Evolutionary conservation across 1,140 invertebrate species (phyloP), one percentile per base, ranked within the genome.

Genomic region (Globodera ellingtonae): DNA sequence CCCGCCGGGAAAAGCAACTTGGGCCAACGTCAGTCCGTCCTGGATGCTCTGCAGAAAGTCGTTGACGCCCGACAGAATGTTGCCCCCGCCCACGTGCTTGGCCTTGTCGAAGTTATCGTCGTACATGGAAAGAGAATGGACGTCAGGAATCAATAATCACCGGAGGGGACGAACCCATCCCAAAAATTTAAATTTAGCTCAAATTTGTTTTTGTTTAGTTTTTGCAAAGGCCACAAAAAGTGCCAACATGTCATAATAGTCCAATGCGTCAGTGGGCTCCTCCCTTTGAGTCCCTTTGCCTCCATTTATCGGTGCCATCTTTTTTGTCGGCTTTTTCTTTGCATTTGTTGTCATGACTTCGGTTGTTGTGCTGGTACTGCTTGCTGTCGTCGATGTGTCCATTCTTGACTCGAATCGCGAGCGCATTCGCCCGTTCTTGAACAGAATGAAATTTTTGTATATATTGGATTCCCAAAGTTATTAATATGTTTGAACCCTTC

Each of bases 31-130:
- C 46, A 85, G 65, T 35, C 84, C 84, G 77, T 85, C 84, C 84
- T 86, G 84, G 18, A 85, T 69, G 47, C 86, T 85, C 71, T 85
- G 81, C 47, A 85, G 44, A 46, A 85, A 85, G 56, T 85, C 84
- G 13, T 67, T 72, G 21, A 85, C 77, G 35, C 85, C 84, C 7
- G 65, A 24, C 10, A 85, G 44, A 21, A 87, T 21, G 6, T 69
- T 66, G 18, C 83, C 83, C 35, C 75, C 76, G 65, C 84, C 84
- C 6, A 78, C 78, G 56, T 85, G 84, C 52, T 84, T 85, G 47
- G 84, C 79, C 59, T 86, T 86, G 67, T 85, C 85, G 46, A 85
- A 85, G 66, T 85, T 86, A n/a, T 85, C 84, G 62, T 86, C 85
- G 69, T 86, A 79, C 78, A 79, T 79, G 35, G 47, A 77, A 77